Evolutionary conservation across 2,113 vertebrate genomes (phyloP), one percentile per base, ranked within the genome.

Genomic region (Butorides virescens): DNA sequence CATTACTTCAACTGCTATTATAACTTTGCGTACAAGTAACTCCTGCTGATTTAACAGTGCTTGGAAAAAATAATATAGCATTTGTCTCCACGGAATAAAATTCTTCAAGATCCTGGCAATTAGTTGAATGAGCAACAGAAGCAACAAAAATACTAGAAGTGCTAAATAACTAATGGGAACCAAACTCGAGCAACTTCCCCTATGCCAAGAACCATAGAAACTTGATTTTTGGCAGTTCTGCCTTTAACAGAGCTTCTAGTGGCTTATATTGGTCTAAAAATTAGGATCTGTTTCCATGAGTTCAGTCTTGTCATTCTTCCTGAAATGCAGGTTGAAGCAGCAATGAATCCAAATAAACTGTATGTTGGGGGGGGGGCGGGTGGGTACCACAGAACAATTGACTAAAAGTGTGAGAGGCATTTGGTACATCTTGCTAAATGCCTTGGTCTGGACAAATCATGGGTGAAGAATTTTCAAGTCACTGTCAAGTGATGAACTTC

Each of bases 121-220:
- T 91, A 90, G 87, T 6, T 95, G 84, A 97, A 92, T 76, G 87
- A 94, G 74, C 53, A 91, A 88, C 74, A 94, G 90, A 90, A 94
- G 92, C 72, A 94, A 94, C 73, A 86, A 93, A 72, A 93, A 88
- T 44, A 83, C 50, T 59, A 23, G 46, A 95, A 95, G 90, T 86
- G 68, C 74, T 92, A 93, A 93, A 95, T 74, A 83, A 88, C 62
- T 95, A 76, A 86, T 55, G 67, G 50, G 29, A 95, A 95, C 32
- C 62, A 95, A 96, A 90, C 26, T 34, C 0, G 0, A 93, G n/a
- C 32, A 91, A 49, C 49, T 85, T 82, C 14, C 15, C 39, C n/a
- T 82, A 5, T 74, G 87, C 84, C 87, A 96, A 90, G 55, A 95
- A 79, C 59, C 16, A 12, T 32, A 74, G 52, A 86, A 86, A 88